phyloP scores from a whole-genome alignment of 2,113 vertebrate species.

The Planiliza haematocheilus region DNA sequence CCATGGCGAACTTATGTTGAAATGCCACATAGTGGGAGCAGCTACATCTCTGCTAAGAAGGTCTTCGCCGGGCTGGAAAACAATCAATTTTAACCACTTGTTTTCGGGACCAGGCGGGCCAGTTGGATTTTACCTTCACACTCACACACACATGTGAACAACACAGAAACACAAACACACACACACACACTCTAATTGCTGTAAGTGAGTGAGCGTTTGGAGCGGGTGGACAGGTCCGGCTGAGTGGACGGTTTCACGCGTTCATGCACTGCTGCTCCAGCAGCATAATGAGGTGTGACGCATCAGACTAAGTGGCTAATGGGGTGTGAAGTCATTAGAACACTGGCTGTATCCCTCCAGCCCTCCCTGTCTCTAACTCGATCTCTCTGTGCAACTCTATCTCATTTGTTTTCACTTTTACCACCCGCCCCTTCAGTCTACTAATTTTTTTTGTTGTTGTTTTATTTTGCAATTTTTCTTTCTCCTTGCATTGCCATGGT shows the following conservation, averaged over 20 bases:
- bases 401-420: slow-evolving; percentile 69
- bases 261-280: slow-evolving; percentile 84
- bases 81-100: slow-evolving; percentile 60
- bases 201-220: slow-evolving; percentile 81
- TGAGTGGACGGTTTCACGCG: slow-evolving; percentile 84
- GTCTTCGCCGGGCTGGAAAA: slow-evolving; percentile 54
- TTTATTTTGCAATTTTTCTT: background rate
- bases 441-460: background rate
- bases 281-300: slow-evolving; percentile 86
- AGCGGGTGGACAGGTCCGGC: slow-evolving; percentile 84
- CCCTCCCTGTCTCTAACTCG: slow-evolving; percentile 72
- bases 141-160: slow-evolving; percentile 37
- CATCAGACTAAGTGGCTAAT: slow-evolving; percentile 87
- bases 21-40: slow-evolving; percentile 54
- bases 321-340: slow-evolving; percentile 88
- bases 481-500: background rate
- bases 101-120: slow-evolving; percentile 29
- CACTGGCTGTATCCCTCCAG: slow-evolving; percentile 78
- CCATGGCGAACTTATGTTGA: slow-evolving; percentile 65
- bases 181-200: slow-evolving; percentile 73
- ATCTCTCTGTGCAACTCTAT: slow-evolving; percentile 66
- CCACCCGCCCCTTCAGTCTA: slow-evolving; percentile 2
- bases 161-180: slow-evolving; percentile 55
- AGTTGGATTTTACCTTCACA: slow-evolving; percentile 40
- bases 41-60: slow-evolving; percentile 48